Base-by-base conservation (phyloP, 1,140 invertebrate genomes). In the Asbolus verrucosus region DNA sequence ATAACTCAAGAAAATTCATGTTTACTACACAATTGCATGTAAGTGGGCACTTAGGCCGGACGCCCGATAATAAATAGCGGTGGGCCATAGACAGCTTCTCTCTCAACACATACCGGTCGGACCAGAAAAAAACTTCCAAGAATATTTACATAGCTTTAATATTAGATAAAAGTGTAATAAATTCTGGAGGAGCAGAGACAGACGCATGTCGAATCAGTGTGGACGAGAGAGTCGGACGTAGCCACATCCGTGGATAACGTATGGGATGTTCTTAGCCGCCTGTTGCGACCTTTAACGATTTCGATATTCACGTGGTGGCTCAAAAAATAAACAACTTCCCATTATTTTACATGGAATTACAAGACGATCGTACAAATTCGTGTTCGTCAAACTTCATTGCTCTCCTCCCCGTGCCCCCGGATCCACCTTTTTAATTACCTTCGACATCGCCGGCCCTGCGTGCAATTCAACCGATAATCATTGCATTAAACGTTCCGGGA, bases 11-110 rank as follows among this genome's bases (percentile, higher is more conserved):
- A 61, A 63, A 73, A 73, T 73, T 73, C 71, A 73, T 73, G 71
- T 73, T 73, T 73, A 73, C 67, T 73, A 70, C 71, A 62, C 67
- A 67, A 73, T 73, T 69, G 71, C 71, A 73, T 73, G 71, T 73
- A 73, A 73, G 71, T 73, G 38, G 46, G 68, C 68, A 73, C 54
- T 73, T 73, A 27, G 46, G 19, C 14, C n/a, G 21, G 46, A 54
- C 67, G 62, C 46, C 38, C 16, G 43, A 72, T 70, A 73, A 73
- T 73, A 73, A 73, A 70, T 67, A 66, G 54, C 59, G 30, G 46
- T 59, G 59, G 67, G 19, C 67, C 54, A 62, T 69, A 31, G 66
- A 65, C 62, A 43, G 62, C 36, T 41, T 27, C 62, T 65, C 39
- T 62, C 41, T 65, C 41, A 65, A 65, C 61, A 39, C 61, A 67